Percentiles rank a stretch among this genome's conserved stretches.
phyloP scores from a whole-genome alignment of 2,888 invertebrate genomes.

The Sclerodermus sp. region DNA sequence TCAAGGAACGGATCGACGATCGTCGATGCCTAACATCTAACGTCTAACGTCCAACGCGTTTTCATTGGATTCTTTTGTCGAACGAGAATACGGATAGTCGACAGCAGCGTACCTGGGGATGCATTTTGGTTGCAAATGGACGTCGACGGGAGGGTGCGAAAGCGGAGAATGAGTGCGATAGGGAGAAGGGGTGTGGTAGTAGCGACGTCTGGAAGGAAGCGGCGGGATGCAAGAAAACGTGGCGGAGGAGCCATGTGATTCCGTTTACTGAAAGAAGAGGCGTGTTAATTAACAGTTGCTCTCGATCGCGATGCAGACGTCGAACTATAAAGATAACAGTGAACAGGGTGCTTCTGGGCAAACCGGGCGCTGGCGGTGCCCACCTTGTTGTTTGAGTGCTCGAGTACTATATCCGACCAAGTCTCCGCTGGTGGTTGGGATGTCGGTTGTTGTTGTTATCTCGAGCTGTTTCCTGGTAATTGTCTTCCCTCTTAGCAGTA shows the following conservation, averaged over 20 bases:
- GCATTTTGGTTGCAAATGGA: too few species aligned
- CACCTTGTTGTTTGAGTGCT: slow-evolving; percentile 30
- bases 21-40: too few species aligned
- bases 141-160: too few species aligned
- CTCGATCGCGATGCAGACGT: slow-evolving; percentile 37
- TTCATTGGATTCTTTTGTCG: too few species aligned
- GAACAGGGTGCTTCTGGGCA: slow-evolving; percentile 19
- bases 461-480: slow-evolving; percentile 55
- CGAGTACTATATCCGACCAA: slow-evolving; percentile 25
- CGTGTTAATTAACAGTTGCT: slow-evolving; percentile 41
- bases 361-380: slow-evolving; percentile 9
- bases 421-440: slow-evolving; percentile 18
- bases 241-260: too few species aligned
- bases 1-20: too few species aligned
- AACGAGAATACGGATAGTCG: too few species aligned
- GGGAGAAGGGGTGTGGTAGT: neutral
- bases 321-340: slow-evolving; percentile 48
- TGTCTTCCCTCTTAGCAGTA: slow-evolving; percentile 47
- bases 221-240: too few species aligned
- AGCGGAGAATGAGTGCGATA: neutral
- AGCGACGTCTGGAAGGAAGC: too few species aligned
- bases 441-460: slow-evolving; percentile 51
- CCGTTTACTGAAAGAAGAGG: slow-evolving; percentile 32
- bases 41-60: too few species aligned
- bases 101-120: too few species aligned